Conservation (phyloP, 53 echinoderm and acorn worm species). For the Holothuria scabra region DNA sequence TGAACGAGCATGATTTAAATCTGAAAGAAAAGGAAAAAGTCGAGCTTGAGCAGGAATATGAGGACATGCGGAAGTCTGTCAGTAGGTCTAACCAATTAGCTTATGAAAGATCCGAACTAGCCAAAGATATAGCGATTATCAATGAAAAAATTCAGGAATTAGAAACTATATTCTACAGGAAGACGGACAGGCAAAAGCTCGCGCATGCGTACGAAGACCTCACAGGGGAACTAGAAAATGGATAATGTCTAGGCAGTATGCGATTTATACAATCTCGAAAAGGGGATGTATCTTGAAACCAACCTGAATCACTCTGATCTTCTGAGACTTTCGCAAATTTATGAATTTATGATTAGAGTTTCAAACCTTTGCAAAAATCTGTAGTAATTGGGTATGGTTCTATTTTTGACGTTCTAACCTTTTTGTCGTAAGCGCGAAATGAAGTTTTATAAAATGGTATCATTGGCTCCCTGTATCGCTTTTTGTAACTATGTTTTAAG, state of each 20-base stretch:
- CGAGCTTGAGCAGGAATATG: conserved; percentile 70
- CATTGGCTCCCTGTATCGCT: no score
- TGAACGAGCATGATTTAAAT: conserved; percentile 70
- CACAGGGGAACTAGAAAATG: conserved; percentile 41
- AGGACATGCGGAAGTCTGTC: conserved; percentile 69
- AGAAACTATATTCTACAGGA: conserved; percentile 84
- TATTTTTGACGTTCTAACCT: no score
- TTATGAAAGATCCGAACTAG: conserved; percentile 83
- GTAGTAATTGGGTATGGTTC: no score
- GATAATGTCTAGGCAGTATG: neutral
- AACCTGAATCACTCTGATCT: no score
- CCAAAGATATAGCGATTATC: conserved; percentile 84
- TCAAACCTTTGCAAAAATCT: no score
- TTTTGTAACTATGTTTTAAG: no score
- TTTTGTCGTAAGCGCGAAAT: no score
- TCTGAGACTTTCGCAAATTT: no score
- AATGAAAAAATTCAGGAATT: conserved; percentile 92
- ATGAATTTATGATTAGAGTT: no score
- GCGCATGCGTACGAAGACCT: conserved; percentile 73
- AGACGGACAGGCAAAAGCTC: conserved; percentile 84
- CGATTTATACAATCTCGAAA: no score
- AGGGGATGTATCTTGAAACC: no score
- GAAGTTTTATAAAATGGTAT: no score
- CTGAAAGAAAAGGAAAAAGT: conserved; percentile 71
- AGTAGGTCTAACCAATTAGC: conserved; percentile 90